Base-by-base conservation (phyloP, 2,888 invertebrate species). In the Brachyopa scutellaris region DNA sequence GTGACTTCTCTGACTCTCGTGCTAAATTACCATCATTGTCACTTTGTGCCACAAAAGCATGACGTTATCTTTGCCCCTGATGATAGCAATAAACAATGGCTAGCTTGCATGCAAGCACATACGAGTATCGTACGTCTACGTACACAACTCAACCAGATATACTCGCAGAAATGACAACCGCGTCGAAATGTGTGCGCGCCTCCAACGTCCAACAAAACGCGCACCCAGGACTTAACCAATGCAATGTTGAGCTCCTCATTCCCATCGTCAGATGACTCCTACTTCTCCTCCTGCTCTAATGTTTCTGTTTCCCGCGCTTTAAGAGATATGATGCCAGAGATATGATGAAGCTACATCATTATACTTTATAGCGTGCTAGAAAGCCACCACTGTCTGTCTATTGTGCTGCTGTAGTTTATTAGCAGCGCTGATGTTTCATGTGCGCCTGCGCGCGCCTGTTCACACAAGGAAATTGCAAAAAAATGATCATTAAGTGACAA, bases 291-390 rank as follows among this genome's bases (percentile, higher is more conserved):
- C 5, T 59, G 15, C 11, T n/a, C n/a, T n/a, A n/a, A n/a, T n/a
- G n/a, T n/a, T n/a, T n/a, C 33, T 47, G 67, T 72, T 73, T 53
- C 42, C 33, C 55, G 59, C 59, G 59, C 55, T 49, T 15, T 11
- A 66, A 53, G 70, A 80, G 70, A 72, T 80, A 78, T 67, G 78
- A 78, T 78, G 73, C 72, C 73, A 62, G 66, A 42, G 83, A 83
- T 83, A 83, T 83, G 83, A 83, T 73, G 83, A 83, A 83, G 83
- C 83, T 66, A 83, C 83, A 83, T 78, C 83, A 83, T 83, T 83
- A 83, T 78, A 78, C 78, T 83, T 83, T 83, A 83, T 78, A 83
- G 78, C 72, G 78, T 83, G 78, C 83, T 78, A 78, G 78, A 73
- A 83, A 78, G 77, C 72, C 72, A 73, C 77, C 67, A 83, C 47